Conservation (phyloP, 1,140 invertebrate species). For the Maniola jurtina region DNA sequence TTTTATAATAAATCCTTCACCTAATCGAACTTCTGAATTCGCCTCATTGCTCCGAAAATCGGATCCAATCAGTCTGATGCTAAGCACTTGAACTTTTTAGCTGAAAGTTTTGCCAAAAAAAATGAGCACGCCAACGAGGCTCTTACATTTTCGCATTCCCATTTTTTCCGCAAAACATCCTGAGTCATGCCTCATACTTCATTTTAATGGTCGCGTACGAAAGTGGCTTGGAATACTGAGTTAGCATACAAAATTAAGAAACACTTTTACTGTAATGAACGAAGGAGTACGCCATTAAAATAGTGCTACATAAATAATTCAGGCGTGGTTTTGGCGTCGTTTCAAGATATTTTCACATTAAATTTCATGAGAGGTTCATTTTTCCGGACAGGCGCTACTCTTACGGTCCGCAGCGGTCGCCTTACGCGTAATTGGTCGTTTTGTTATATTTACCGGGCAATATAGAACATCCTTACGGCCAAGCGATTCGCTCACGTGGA, state of each 20-base stretch:
- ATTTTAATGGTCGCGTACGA: slow-evolving; percentile 39
- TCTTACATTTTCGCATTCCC: slow-evolving; percentile 22
- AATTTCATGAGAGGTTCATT: slow-evolving; percentile 77
- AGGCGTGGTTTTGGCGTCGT: slow-evolving; percentile 70
- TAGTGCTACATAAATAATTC: slow-evolving; percentile 76
- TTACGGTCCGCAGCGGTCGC: slow-evolving; percentile 16
- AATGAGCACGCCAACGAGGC: slow-evolving; percentile 14
- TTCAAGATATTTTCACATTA: slow-evolving; percentile 78
- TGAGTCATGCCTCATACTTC: slow-evolving; percentile 34
- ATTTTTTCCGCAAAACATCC: slow-evolving; percentile 21
- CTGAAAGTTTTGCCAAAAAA: slow-evolving; percentile 13
- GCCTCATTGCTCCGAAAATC: slow-evolving; percentile 14
- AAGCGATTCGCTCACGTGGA: background rate
- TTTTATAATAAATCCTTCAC: slow-evolving; percentile 11
- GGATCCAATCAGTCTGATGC: slow-evolving; percentile 14
- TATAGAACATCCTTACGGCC: background rate
- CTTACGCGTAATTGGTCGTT: slow-evolving; percentile 48
- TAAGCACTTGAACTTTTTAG: slow-evolving; percentile 14
- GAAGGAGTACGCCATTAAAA: slow-evolving; percentile 72
- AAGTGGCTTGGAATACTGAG: slow-evolving; percentile 36
- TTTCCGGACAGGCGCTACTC: slow-evolving; percentile 59
- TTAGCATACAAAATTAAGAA: slow-evolving; percentile 71
- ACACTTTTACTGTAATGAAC: slow-evolving; percentile 71
- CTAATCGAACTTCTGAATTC: slow-evolving; percentile 11
- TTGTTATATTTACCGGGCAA: slow-evolving; percentile 31